A percentile compares a stretch with the other conserved stretches of the same genome.
These are phyloP conservation scores for Diachrysia chrysitis DNA, from an alignment of 2,888 invertebrate species.

Conservation along the genomic window DNA sequence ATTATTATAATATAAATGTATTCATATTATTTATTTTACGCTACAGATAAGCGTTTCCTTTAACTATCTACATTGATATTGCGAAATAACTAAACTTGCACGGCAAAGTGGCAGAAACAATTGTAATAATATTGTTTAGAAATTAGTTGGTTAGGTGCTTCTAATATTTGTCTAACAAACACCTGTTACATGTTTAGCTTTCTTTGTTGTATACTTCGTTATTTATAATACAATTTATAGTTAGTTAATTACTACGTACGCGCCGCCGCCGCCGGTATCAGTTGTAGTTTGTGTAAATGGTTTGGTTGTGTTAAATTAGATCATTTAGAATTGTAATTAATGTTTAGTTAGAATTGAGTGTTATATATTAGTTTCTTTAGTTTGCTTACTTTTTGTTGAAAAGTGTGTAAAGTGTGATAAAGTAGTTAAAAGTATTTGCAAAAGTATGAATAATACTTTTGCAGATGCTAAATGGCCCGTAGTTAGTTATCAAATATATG, in stretches of 20 bases:
- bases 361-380: background rate
- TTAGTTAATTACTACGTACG: background rate
- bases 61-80: constrained; percentile 25
- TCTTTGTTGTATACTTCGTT: background rate
- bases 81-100: constrained; percentile 43
- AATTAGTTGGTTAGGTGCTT: background rate
- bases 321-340: background rate
- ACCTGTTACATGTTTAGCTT: constrained; percentile 68
- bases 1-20: constrained; percentile 28
- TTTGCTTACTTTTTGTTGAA: constrained; percentile 4
- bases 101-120: constrained; percentile 20
- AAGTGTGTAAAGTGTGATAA: constrained; percentile 13
- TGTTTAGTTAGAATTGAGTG: background rate
- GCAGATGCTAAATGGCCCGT: constrained; percentile 16
- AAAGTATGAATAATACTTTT: constrained; percentile 21
- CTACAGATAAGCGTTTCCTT: constrained; percentile 63
- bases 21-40: constrained; percentile 14
- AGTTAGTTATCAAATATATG: constrained; percentile 4
- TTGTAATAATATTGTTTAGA: constrained; percentile 10
- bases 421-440: constrained; percentile 32
- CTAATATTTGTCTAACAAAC: constrained; percentile 30
- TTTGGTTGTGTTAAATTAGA: constrained; percentile 5
- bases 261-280: constrained; percentile 3
- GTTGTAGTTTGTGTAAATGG: background rate
- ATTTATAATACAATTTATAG: background rate